Evolutionary conservation across 1,140 invertebrate species (phyloP).

Genomic region (Lerema accius): DNA sequence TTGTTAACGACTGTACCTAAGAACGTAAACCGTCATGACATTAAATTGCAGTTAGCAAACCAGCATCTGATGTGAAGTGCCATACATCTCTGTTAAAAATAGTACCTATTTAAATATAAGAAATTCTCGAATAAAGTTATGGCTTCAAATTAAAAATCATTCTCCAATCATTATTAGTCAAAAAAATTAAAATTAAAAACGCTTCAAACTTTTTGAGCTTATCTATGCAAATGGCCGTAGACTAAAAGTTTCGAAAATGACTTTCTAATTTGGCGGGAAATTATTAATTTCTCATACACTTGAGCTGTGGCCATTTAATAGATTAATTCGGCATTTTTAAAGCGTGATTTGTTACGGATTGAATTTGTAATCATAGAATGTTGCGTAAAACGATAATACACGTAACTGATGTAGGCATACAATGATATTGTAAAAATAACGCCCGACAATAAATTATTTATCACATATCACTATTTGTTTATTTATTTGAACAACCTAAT

Average conservation of each 20-base stretch:
- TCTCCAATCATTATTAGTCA: constrained; percentile 26
- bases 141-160: constrained; percentile 31
- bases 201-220: constrained; percentile 11
- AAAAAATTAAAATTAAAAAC: constrained; percentile 13
- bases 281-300: background rate
- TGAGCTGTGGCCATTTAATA: constrained; percentile 27
- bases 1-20: constrained; percentile 46
- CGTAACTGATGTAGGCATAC: constrained; percentile 65
- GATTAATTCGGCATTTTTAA: constrained; percentile 13
- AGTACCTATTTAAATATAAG: constrained; percentile 50
- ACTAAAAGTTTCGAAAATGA: background rate
- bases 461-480: constrained; percentile 61
- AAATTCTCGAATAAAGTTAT: constrained; percentile 69
- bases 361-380: constrained; percentile 42
- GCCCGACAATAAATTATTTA: constrained; percentile 84
- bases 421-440: constrained; percentile 81
- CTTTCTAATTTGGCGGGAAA: constrained; percentile 2
- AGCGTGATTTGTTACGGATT: constrained; percentile 25
- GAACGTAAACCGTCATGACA: constrained; percentile 63
- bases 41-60: constrained; percentile 50
- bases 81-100: constrained; percentile 67
- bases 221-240: constrained; percentile 22
- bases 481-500: constrained; percentile 52
- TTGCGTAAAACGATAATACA: constrained; percentile 60
- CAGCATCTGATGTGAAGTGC: constrained; percentile 74